Conservation (phyloP, 2,888 invertebrate genomes). For the Laspeyria flexula region DNA sequence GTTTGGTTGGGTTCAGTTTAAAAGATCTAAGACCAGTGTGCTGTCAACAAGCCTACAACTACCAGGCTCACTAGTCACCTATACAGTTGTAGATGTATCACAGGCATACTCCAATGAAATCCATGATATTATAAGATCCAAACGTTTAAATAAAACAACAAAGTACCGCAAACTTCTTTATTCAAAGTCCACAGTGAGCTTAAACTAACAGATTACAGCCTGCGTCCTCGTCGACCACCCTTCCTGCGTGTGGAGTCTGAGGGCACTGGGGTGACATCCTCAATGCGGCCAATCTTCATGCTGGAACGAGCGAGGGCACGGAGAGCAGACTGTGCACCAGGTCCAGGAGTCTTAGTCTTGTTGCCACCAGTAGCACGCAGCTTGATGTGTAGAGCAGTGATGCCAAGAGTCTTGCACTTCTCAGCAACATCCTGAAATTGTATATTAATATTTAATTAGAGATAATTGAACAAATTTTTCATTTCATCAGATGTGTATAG, state of each 20-base stretch:
- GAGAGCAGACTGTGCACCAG: slow-evolving; percentile 99
- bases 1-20: too few relatives aligned
- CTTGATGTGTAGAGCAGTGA: slow-evolving; percentile 99
- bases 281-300: slow-evolving; percentile 99
- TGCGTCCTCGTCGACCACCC: slow-evolving; percentile 99
- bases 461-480: too few relatives aligned
- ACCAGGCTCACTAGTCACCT: too few relatives aligned
- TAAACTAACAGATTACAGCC: slow-evolving; percentile 92
- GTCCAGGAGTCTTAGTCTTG: slow-evolving; percentile 99
- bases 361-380: slow-evolving; percentile 99
- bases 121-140: too few relatives aligned
- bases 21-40: too few relatives aligned
- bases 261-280: slow-evolving; percentile 99
- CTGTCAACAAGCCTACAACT: too few relatives aligned
- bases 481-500: too few relatives aligned
- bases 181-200: slow-evolving; percentile 77
- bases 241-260: slow-evolving; percentile 99
- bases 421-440: slow-evolving; percentile 96
- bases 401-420: slow-evolving; percentile 98
- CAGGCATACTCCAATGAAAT: too few relatives aligned
- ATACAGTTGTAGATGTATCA: too few relatives aligned
- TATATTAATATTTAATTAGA: background rate
- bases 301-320: slow-evolving; percentile 99
- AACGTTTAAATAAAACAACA: slow-evolving; percentile 47
- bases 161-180: slow-evolving; percentile 71